Base-by-base conservation (phyloP, 2,888 invertebrate species). In the Cheilosia scutellata region DNA sequence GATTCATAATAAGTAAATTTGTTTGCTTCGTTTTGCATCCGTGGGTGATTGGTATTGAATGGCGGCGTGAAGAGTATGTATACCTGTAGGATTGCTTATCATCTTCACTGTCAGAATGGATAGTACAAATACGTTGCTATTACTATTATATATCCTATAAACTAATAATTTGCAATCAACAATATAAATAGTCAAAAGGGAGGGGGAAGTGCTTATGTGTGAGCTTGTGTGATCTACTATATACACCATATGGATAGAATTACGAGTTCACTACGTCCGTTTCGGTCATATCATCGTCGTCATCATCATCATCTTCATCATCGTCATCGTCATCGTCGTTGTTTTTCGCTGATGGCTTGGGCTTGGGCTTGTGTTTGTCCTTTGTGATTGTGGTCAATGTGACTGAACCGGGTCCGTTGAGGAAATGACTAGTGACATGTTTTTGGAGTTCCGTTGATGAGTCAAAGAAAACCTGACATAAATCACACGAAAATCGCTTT, bases 361-460 rank as follows among this genome's bases (percentile, higher is more conserved):
- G 37, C 37, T 37, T 37, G 37, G 9, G 37, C 37, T 37, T 37
- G 37, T 88, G 65, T 40, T 89, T 89, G 31, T 87, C 77, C 49
- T 82, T 87, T 47, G 74, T 82, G 13, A 89, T 90, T 82, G 89
- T 89, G 9, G 90, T 90, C 44, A 90, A 66, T 29, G 89, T 89
- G 11, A 90, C 90, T 66, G 90, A 90, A 68, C 90, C 90, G 7
- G 92, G 92, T 4, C 92, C 92, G 89, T 92, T 92, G 13, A 92
- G 89, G 65, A 93, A 92, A 90, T 93, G 93, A 88, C 90, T 91
- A 89, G 92, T 91, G 76, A 93, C 92, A 87, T 93, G 93, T 40
- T 90, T 90, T 83, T 92, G 92, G 82, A 93, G 89, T 63, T 91
- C 91, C 87, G 90, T 90, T 74, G 92, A 91, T 33, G 92, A 89